Conservation (phyloP, 1,140 invertebrate species). For the Camponotus pennsylvanicus region DNA sequence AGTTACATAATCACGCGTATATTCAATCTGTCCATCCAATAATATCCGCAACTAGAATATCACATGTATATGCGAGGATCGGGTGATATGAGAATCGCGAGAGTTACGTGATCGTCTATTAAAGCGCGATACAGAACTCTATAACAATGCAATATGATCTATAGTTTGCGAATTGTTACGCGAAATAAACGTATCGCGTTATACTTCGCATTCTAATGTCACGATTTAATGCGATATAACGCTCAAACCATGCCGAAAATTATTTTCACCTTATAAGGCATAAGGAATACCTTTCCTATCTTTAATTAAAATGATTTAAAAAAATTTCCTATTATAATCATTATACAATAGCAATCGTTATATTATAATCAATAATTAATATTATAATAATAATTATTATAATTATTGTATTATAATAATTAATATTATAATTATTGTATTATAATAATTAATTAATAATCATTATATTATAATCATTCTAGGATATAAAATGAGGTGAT, state of each 20-base stretch:
- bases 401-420: too few relatives aligned
- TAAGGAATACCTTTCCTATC: not conserved
- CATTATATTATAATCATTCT: not conserved
- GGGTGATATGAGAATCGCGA: not conserved
- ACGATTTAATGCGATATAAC: not conserved
- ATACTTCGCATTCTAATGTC: not conserved
- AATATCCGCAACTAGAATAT: slow-evolving; percentile 13
- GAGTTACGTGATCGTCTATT: slow-evolving; percentile 59
- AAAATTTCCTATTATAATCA: not conserved
- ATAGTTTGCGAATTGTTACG: slow-evolving; percentile 6
- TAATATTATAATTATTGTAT: too few relatives aligned
- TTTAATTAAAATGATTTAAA: not conserved
- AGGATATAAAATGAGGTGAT: too few relatives aligned
- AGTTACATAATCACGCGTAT: slow-evolving; percentile 43
- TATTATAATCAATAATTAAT: too few relatives aligned
- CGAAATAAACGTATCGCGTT: not conserved
- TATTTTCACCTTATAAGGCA: not conserved
- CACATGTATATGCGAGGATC: not conserved
- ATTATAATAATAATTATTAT: too few relatives aligned
- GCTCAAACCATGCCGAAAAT: not conserved
- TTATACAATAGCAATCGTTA: not conserved
- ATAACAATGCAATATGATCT: not conserved
- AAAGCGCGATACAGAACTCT: slow-evolving; percentile 17
- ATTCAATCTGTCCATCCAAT: slow-evolving; percentile 18
- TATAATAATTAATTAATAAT: too few relatives aligned